phyloP scores from a whole-genome alignment of 2,888 invertebrate species.

The Perdita meconis region DNA sequence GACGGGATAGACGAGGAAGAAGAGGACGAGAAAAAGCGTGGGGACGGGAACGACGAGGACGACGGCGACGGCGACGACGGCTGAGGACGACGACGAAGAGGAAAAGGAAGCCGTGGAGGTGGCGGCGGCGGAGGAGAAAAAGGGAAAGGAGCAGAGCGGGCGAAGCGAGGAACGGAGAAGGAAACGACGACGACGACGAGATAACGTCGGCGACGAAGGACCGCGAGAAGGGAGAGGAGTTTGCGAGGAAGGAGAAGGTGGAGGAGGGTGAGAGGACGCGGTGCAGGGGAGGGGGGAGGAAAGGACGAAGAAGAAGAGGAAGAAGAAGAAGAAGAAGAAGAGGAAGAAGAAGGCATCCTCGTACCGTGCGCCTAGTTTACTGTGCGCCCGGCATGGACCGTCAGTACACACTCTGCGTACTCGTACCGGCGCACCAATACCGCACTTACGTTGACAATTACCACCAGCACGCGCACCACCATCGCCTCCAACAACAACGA shows the following conservation, averaged over 20 bases:
- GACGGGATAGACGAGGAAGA: constrained; percentile 61
- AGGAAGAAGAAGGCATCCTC: constrained; percentile 56
- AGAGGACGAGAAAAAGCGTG: constrained; percentile 54
- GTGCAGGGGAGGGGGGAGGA: constrained; percentile 15
- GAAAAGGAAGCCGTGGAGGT: constrained; percentile 47
- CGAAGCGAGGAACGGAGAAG: constrained; percentile 35
- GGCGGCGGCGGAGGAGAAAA: constrained; percentile 42
- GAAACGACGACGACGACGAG: constrained; percentile 40
- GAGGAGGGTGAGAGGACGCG: constrained; percentile 29
- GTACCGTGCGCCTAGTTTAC: constrained; percentile 65
- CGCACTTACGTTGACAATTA: constrained; percentile 81
- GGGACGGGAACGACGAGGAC: constrained; percentile 60
- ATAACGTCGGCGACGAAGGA: too few relatives aligned
- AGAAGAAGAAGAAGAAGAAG: constrained; percentile 41
- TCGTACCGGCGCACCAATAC: constrained; percentile 83
- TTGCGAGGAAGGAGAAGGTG: constrained; percentile 32
- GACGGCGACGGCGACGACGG: constrained; percentile 54
- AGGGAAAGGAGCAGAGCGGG: constrained; percentile 43
- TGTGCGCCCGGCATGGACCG: constrained; percentile 82
- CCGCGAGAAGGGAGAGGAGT: constrained; percentile 25
- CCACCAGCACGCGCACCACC: constrained; percentile 73
- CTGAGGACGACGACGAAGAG: constrained; percentile 47
- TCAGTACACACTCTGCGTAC: constrained; percentile 83
- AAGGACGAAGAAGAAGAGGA: constrained; percentile 26
- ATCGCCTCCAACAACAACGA: constrained; percentile 63